These are phyloP conservation scores for Heterotilapia buettikoferi DNA, from an alignment of 2,113 vertebrate species.

Conservation along the genomic window DNA sequence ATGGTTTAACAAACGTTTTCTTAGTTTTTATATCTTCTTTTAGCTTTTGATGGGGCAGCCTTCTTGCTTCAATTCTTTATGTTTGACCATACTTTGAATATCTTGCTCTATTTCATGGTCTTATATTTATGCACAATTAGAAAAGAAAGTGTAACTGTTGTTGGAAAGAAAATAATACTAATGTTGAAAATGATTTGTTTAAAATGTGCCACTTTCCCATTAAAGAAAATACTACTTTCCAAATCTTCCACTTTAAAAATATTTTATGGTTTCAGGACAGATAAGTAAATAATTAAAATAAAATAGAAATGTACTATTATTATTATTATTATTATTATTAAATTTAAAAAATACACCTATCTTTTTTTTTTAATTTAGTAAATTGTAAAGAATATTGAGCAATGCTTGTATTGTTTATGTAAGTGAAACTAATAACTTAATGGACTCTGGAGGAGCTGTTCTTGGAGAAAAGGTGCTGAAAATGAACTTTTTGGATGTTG, in stretches of 20 bases:
- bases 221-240: background rate
- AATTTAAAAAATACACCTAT: background rate
- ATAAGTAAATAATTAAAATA: background rate
- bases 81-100: background rate
- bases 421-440: background rate
- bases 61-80: background rate
- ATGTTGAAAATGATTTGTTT: background rate
- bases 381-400: background rate
- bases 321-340: background rate
- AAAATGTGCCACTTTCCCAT: background rate
- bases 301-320: background rate
- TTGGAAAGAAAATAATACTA: background rate
- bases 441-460: slow-evolving; percentile 46
- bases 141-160: background rate
- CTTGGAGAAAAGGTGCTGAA: slow-evolving; percentile 54
- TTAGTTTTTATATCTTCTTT: background rate
- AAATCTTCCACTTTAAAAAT: background rate
- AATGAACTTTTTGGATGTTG: background rate
- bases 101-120: background rate
- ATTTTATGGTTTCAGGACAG: background rate
- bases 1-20: background rate
- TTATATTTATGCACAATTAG: background rate
- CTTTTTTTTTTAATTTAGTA: background rate
- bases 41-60: background rate
- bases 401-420: background rate